Evolutionary conservation across 1,140 invertebrate species (phyloP).

Genomic region (Leucophenga varia): DNA sequence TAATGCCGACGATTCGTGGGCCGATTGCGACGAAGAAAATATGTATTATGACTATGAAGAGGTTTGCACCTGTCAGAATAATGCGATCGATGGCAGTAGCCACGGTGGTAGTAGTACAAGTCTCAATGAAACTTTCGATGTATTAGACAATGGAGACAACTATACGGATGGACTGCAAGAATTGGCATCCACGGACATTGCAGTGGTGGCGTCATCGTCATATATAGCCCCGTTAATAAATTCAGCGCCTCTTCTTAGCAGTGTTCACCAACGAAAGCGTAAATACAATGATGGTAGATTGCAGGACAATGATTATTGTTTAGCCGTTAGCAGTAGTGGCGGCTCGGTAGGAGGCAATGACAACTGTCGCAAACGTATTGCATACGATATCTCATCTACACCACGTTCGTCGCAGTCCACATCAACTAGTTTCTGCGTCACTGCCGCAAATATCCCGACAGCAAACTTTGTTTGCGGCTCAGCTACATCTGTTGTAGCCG

Average conservation of each 20-base stretch:
- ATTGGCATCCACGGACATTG: background rate
- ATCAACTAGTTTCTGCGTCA: slow-evolving; percentile 15
- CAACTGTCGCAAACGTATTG: slow-evolving; percentile 47
- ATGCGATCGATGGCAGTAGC: slow-evolving; percentile 22
- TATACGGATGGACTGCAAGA: slow-evolving; percentile 21
- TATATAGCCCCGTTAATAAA: no score
- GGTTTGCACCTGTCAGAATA: slow-evolving; percentile 51
- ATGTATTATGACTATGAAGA: slow-evolving; percentile 52
- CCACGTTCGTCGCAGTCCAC: slow-evolving; percentile 27
- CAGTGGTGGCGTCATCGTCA: no score
- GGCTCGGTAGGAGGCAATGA: slow-evolving; percentile 17
- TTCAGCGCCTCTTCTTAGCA: slow-evolving; percentile 1
- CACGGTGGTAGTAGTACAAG: slow-evolving; percentile 45
- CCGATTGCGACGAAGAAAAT: slow-evolving; percentile 52
- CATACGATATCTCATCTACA: slow-evolving; percentile 50
- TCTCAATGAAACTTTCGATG: slow-evolving; percentile 33
- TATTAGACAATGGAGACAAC: slow-evolving; percentile 27
- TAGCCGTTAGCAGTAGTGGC: slow-evolving; percentile 17
- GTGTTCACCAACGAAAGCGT: slow-evolving; percentile 43
- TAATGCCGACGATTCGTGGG: slow-evolving; percentile 46
- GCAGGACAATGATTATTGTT: slow-evolving; percentile 32
- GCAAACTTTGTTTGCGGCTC: slow-evolving; percentile 8
- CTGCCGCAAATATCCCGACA: slow-evolving; percentile 21
- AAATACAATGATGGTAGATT: slow-evolving; percentile 51
- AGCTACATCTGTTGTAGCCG: slow-evolving; percentile 1